Conservation (phyloP, 1,140 invertebrate genomes). For the Bombyx mandarina region DNA sequence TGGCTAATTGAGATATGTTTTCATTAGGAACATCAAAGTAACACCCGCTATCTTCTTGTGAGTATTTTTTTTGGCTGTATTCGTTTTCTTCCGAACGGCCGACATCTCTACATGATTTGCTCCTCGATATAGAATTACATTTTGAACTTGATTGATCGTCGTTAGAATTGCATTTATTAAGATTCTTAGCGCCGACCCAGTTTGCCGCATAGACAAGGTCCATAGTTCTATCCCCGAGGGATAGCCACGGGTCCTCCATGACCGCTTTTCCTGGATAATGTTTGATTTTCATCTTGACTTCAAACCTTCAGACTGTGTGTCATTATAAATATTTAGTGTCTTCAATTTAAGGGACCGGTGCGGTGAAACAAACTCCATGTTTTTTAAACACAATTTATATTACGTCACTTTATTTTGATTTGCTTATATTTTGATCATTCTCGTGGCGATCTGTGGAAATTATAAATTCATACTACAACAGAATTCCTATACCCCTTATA, state of each 20-base stretch:
- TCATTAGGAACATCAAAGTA: slow-evolving; percentile 46
- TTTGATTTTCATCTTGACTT: slow-evolving; percentile 81
- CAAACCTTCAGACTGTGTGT: slow-evolving; percentile 10
- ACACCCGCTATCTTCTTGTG: slow-evolving; percentile 38
- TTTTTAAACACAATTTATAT: background rate
- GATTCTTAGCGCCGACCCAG: slow-evolving; percentile 78
- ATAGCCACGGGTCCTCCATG: slow-evolving; percentile 78
- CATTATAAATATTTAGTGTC: slow-evolving; percentile 5
- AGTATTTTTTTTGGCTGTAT: slow-evolving; percentile 39
- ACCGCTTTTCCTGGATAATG: slow-evolving; percentile 86
- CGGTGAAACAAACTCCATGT: background rate
- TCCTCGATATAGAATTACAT: slow-evolving; percentile 62
- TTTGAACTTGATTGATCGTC: slow-evolving; percentile 36
- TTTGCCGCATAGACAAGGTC: slow-evolving; percentile 86
- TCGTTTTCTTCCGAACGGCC: slow-evolving; percentile 42
- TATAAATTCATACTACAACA: slow-evolving; percentile 3
- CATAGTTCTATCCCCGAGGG: slow-evolving; percentile 75
- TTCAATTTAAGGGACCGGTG: background rate
- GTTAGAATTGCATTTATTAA: slow-evolving; percentile 44
- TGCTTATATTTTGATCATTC: slow-evolving; percentile 3
- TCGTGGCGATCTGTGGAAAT: background rate
- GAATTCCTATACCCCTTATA: background rate
- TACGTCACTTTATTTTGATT: slow-evolving; percentile 1
- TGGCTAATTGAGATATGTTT: slow-evolving; percentile 72
- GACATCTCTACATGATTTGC: slow-evolving; percentile 67